Conservation (phyloP, 1,140 invertebrate genomes). For the Formica selysi region DNA sequence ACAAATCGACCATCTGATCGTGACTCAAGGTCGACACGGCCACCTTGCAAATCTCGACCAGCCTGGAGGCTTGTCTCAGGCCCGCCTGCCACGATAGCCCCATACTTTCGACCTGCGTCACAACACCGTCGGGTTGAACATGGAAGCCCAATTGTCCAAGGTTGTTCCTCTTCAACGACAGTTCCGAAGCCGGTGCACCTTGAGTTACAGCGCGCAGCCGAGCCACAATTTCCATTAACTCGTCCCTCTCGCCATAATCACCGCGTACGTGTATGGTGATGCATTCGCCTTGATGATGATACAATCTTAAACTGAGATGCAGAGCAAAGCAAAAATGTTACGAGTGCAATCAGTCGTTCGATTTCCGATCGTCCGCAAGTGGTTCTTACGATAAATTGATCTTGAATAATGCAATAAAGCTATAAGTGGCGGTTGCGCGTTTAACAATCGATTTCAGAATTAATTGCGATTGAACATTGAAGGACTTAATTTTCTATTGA, state of each 20-base stretch:
- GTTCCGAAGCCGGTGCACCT: slow-evolving; percentile 91
- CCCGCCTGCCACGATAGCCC: slow-evolving; percentile 96
- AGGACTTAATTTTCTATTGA: not conserved
- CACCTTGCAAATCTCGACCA: slow-evolving; percentile 97
- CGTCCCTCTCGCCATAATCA: slow-evolving; percentile 90
- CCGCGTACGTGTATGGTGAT: slow-evolving; percentile 91
- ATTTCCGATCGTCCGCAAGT: slow-evolving; percentile 36
- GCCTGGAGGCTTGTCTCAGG: slow-evolving; percentile 93
- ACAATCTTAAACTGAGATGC: slow-evolving; percentile 88
- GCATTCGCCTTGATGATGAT: slow-evolving; percentile 95
- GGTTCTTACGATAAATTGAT: slow-evolving; percentile 25
- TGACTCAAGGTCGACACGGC: slow-evolving; percentile 96
- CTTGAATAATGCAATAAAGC: slow-evolving; percentile 14
- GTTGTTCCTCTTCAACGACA: slow-evolving; percentile 92
- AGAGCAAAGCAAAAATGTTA: slow-evolving; percentile 28
- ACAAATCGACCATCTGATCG: slow-evolving; percentile 97
- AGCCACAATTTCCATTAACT: slow-evolving; percentile 92
- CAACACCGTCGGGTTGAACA: slow-evolving; percentile 97
- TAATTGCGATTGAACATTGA: not conserved
- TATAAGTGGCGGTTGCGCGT: slow-evolving; percentile 5
- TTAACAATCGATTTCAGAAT: not conserved
- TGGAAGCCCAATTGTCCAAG: slow-evolving; percentile 97
- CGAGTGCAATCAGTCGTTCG: slow-evolving; percentile 43
- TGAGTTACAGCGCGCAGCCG: slow-evolving; percentile 91
- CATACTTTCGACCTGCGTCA: slow-evolving; percentile 96